A percentile compares a stretch with the other conserved stretches of the same genome.
Evolutionary conservation across 2,888 invertebrate genomes (phyloP).

Genomic region (Leucophora obtusa): DNA sequence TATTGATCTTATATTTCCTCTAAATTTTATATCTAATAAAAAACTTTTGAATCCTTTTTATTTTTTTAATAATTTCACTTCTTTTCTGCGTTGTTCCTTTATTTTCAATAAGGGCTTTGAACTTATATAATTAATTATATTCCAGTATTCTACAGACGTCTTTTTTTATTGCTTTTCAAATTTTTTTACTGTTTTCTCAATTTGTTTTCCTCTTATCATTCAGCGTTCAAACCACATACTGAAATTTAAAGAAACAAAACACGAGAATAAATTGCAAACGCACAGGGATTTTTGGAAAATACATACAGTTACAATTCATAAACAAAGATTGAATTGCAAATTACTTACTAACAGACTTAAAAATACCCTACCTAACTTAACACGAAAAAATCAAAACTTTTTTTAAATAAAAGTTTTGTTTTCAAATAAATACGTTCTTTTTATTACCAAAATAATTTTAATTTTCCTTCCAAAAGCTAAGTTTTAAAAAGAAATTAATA

Average conservation of each 20-base stretch:
- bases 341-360: constrained; percentile 1
- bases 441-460: no score
- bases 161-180: constrained; percentile 13
- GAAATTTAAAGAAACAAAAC: constrained; percentile 37
- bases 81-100: constrained; percentile 8
- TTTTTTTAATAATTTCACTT: constrained; percentile 6
- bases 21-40: not conserved
- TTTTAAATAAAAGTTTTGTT: no score
- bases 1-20: not conserved
- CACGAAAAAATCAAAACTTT: not conserved
- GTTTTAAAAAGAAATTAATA: no score
- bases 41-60: not conserved
- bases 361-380: not conserved
- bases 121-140: constrained; percentile 50
- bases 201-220: constrained; percentile 41
- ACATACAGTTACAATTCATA: constrained; percentile 22
- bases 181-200: constrained; percentile 10
- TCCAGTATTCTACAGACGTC: constrained; percentile 33
- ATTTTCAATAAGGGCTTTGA: constrained; percentile 36
- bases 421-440: no score
- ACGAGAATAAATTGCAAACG: constrained; percentile 48
- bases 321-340: constrained; percentile 29
- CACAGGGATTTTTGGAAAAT: constrained; percentile 30
- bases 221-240: constrained; percentile 47
- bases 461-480: no score